Evolutionary conservation across 1,140 invertebrate species (phyloP), one percentile per base, ranked within the genome.

Genomic region (Drosophila pallidifrons): DNA sequence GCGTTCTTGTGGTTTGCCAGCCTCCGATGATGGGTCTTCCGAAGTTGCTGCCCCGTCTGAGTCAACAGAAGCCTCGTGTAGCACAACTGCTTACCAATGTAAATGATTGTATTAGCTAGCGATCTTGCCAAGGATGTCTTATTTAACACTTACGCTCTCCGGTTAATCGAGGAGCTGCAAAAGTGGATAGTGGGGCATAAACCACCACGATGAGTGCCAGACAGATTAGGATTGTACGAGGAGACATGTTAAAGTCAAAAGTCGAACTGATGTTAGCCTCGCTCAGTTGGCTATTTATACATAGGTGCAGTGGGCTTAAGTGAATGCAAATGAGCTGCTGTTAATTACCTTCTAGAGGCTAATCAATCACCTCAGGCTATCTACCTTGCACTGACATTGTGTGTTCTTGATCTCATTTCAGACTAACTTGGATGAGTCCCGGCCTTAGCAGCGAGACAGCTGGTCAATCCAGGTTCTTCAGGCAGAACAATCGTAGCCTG

Each of bases 221-320:
- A 3, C 20, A 25, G 20, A 25, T 25, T 25, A 25, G 20, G 20
- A 25, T 25, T 25, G 20, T 25, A 25, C 20, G 81, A n/a, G 70
- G 45, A 60, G 74, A 81, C 81, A 83, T 83, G 38, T 47, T 80
- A 32, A 25, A 63, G 32, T 43, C n/a, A 8, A 41, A 35, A 70
- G 32, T 15, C 59, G 25, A 74, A 81, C 70, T 86, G 63, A 11
- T 35, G 8, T 59, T 25, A 11, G 16, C 0, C 28, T 10, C 3
- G n/a, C 1, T 10, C 11, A 11, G 13, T 10, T 52, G 3, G 6
- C 35, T 68, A 79, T 82, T 43, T 87, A 86, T 86, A 85, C 7
- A 7, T 8, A 10, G 35, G 20, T 25, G 20, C 20, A 38, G 54
- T 6, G 20, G 20, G 2, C 5, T 5, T 5, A 49, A 11, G 10